A percentile compares a stretch with the other conserved stretches of the same genome.
These are phyloP conservation scores for Gopherus flavomarginatus DNA, from an alignment of 2,113 vertebrate species.

Conservation along the genomic window DNA sequence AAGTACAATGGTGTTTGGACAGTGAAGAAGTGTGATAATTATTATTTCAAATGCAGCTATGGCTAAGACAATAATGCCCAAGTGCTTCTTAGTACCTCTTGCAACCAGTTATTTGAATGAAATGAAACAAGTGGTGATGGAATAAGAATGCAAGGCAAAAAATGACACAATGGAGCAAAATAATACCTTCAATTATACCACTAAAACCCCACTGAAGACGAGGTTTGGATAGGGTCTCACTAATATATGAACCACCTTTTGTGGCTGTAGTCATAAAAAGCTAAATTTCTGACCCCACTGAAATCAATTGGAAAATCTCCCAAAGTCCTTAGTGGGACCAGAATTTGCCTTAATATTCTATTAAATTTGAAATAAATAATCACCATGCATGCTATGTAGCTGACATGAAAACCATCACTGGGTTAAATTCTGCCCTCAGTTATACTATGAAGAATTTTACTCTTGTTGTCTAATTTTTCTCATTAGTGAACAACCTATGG, in stretches of 20 bases:
- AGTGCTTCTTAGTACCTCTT: constrained; percentile 28
- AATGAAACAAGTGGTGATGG: constrained; percentile 24
- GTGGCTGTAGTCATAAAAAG: neutral
- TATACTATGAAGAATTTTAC: neutral
- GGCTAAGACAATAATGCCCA: constrained; percentile 30
- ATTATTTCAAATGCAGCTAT: constrained; percentile 47
- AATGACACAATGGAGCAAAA: neutral
- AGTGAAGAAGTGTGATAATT: constrained; percentile 45
- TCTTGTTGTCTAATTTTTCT: neutral
- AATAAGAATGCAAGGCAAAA: fast-evolving
- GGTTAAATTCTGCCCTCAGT: neutral
- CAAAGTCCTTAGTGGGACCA: neutral
- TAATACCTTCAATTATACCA: neutral
- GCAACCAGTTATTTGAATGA: constrained; percentile 22
- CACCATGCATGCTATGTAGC: neutral
- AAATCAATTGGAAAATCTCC: neutral
- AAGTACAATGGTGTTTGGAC: constrained; percentile 55
- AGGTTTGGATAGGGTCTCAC: neutral
- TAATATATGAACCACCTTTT: neutral
- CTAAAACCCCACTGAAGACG: neutral
- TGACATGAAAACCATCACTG: neutral
- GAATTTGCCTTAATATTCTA: neutral
- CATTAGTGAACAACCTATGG: neutral
- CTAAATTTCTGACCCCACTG: neutral
- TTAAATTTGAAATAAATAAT: neutral